Evolutionary conservation across 2,797 vertebrate species (phyloP), one percentile per base, ranked within the genome.

Genomic region (Rhynchotus rufescens): DNA sequence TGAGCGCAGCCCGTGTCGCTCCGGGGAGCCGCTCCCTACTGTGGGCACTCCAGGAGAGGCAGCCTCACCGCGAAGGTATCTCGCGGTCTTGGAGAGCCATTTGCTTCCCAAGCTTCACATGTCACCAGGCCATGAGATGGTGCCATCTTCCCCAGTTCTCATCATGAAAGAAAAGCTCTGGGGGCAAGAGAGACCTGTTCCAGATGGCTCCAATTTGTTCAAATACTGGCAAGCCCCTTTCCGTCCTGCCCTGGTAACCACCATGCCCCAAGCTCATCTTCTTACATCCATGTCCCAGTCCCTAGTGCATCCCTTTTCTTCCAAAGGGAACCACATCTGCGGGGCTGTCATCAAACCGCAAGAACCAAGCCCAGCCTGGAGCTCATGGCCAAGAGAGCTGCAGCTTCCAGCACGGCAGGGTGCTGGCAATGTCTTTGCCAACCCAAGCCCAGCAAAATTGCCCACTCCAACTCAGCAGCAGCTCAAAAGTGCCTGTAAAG

Each of bases 271-370:
- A 95, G 95, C 95, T 95, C 94, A 95, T 96, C 93, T 61, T 67
- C 67, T 97, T 66, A 61, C 93, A 95, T 93, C 96, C 94, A 89
- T 61, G 87, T 90, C 89, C 95, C 92, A 96, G 96, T 94, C 73
- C 59, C 54, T 68, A 90, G 80, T 42, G 71, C 52, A 65, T 87
- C 88, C 57, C 86, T 96, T 97, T 95, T 96, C 96, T 97, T 66
- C 86, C 86, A 84, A 85, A 91, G 80, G 75, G 68, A 83, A 81
- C 75, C 66, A 32, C 0, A 3, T 65, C 78, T 91, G 86, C 23
- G 20, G 30, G 38, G 89, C 83, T 89, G 92, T 87, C 73, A 65
- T 69, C 75, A 82, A 78, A 72, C 65, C 51, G 81, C 85, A 72
- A 81, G 71, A 69, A 59, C 44, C 40, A 83, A 82, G 61, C 82